Base-by-base conservation (phyloP, 1,140 invertebrate genomes). In the Bombus polaris region DNA sequence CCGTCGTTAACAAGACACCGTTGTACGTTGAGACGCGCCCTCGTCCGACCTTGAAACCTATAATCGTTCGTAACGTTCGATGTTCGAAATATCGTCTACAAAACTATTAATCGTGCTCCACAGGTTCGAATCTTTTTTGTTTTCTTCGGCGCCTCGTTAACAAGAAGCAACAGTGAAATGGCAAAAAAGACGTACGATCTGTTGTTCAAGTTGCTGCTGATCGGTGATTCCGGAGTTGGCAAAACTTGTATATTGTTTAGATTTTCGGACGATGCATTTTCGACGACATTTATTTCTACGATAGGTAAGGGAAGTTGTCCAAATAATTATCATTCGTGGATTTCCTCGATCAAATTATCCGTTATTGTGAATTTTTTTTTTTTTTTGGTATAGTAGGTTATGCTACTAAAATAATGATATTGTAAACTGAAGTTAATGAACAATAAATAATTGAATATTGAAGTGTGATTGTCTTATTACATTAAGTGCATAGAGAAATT, bases 251-350 rank as follows among this genome's bases (percentile, higher is more conserved):
- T 99, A 94, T 96, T 99, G 85, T 99, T 99, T 95, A 97, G 99
- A 95, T 99, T 99, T 96, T 99, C 98, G 77, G 99, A 99, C 95
- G 99, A 99, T 96, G 98, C 98, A 83, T 99, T 99, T 95, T 99
- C 99, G 93, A 98, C 99, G 53, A 99, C 99, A 76, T 99, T 99
- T 96, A 99, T 99, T 94, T 99, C 98, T 79, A 99, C 98, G 70
- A 99, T 99, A 96, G 98, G 98, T 99, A 95, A 97, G 96, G 95
- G 71, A 83, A 37, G 6, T 42, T 15, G 42, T 10, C 53, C 15
- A n/a, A 78, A 76, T 15, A n/a, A 81, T 53, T 42, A 13, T 44
- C 28, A 18, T 25, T 53, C 28, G 5, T 39, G 4, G 12, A 32
- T 62, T 71, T 80, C 4, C 9, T n/a, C 15, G 62, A 65, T 28